phyloP scores from a whole-genome alignment of 2,888 invertebrate genomes.

The Calliphora vomitoria region DNA sequence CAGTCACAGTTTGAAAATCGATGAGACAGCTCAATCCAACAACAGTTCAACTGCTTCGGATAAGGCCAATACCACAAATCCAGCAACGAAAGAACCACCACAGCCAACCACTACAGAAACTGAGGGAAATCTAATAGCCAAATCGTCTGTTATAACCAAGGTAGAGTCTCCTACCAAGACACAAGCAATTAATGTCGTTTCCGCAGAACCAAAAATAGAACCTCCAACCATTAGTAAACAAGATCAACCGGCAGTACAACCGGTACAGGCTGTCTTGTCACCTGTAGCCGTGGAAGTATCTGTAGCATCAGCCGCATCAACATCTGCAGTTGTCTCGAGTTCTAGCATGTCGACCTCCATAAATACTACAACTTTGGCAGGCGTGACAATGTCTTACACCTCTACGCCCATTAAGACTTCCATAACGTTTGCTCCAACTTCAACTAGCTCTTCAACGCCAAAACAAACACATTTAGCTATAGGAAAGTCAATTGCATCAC shows the following conservation, averaged over 20 bases:
- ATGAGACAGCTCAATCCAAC: conserved; percentile 77
- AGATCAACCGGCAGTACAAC: conserved; percentile 82
- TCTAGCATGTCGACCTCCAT: conserved; percentile 25
- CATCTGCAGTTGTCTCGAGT: conserved; percentile 41
- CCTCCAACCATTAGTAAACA: conserved; percentile 81
- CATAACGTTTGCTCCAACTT: conserved; percentile 71
- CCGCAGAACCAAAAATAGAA: conserved; percentile 80
- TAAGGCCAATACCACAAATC: conserved; percentile 37
- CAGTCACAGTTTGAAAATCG: conserved; percentile 80
- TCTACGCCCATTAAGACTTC: conserved; percentile 76
- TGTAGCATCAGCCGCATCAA: conserved; percentile 36
- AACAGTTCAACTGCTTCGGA: conserved; percentile 62
- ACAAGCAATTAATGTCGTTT: conserved; percentile 75
- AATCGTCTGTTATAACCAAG: conserved; percentile 81
- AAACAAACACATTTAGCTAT: conserved; percentile 53
- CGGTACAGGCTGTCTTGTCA: conserved; percentile 81
- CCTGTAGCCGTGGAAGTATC: conserved; percentile 64
- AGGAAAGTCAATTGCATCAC: conserved; percentile 80
- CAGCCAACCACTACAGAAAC: conserved; percentile 25
- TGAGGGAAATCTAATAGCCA: conserved; percentile 35
- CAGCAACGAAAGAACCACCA: conserved; percentile 8
- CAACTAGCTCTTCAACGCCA: conserved; percentile 49
- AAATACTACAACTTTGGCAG: conserved; percentile 16
- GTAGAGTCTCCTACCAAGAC: conserved; percentile 69
- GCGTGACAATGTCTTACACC: conserved; percentile 77